These are phyloP conservation scores for Stichodactyla helianthus DNA, from an alignment of 64 coral and sea anemone genomes.

Conservation along the genomic window DNA sequence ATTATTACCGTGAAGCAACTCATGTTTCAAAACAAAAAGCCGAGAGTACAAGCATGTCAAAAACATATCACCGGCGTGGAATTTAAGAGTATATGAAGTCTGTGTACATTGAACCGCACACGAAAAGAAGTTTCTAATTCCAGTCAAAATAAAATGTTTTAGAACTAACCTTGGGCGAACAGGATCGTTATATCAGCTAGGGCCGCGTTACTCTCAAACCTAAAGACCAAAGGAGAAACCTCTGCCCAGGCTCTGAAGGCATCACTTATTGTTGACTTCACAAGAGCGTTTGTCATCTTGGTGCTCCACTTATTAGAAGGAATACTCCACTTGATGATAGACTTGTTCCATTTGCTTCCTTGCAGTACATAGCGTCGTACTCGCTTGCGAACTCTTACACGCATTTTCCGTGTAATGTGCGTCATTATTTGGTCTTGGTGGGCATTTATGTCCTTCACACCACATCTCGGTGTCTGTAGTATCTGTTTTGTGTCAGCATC, in stretches of 20 bases:
- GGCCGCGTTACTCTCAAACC: background rate
- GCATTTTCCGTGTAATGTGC: background rate
- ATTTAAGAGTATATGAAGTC: background rate
- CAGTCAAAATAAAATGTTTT: background rate
- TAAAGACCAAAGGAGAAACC: slow-evolving; percentile 10
- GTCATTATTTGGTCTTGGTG: background rate
- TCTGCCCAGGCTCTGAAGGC: slow-evolving; percentile 49
- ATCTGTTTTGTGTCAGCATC: background rate
- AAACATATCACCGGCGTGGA: background rate
- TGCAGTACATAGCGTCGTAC: background rate
- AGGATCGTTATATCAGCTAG: slow-evolving; percentile 15
- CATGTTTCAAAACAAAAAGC: background rate
- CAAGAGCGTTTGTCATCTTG: background rate
- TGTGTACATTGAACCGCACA: background rate
- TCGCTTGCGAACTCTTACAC: background rate
- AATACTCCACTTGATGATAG: slow-evolving; percentile 19
- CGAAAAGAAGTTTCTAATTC: background rate
- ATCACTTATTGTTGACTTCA: background rate
- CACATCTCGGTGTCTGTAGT: slow-evolving; percentile 1
- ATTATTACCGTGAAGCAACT: background rate
- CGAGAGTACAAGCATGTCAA: background rate
- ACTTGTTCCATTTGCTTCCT: slow-evolving; percentile 3
- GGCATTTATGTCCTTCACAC: background rate
- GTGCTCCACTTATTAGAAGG: background rate
- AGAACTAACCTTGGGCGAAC: slow-evolving; percentile 24